Evolutionary conservation across 2,113 vertebrate species (phyloP), one percentile per base, ranked within the genome.

Genomic region (Egretta garzetta): DNA sequence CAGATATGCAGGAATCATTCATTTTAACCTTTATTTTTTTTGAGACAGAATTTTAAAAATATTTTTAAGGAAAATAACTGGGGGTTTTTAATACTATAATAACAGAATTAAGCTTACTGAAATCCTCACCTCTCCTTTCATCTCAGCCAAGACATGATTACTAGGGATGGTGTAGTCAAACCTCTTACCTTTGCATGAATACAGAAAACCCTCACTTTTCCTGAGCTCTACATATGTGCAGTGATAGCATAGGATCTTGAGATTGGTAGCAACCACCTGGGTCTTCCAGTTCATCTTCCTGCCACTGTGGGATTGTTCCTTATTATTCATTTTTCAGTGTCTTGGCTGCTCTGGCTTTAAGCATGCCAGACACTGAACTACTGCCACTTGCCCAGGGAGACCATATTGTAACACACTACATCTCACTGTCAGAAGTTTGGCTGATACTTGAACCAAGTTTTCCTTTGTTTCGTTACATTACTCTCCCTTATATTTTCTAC

Each of bases 51-150:
- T 22, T 75, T 35, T 1, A 4, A 52, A 71, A 10, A 62, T 52
- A 39, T 49, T 56, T 67, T 59, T 45, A 41, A 85, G 47, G 72
- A 67, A 58, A 82, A 62, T 76, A 86, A 83, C n/a, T n/a, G 49
- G 41, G 41, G 41, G 41, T 17, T 17, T 17, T 53, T 47, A 86
- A 73, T 49, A 63, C 58, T 66, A 33, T 86, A 80, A 80, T 43
- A 94, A 89, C 75, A 93, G 45, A 81, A 77, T 73, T 89, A 94
- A 93, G 28, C 53, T 91, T 93, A 73, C 37, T 82, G 72, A 70
- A 94, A 95, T 79, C 58, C 64, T 96, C 53, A 76, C 41, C 35
- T 90, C 37, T 72, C 20, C 55, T 70, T 55, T 67, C 58, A 91
- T 9, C 55, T 49, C 49, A 91, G 41, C 79, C 53, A 56, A 88